A percentile compares a stretch with the other conserved stretches of the same genome.
Evolutionary conservation across 2,113 vertebrate species (phyloP).

Genomic region (Epinephelus lanceolatus): DNA sequence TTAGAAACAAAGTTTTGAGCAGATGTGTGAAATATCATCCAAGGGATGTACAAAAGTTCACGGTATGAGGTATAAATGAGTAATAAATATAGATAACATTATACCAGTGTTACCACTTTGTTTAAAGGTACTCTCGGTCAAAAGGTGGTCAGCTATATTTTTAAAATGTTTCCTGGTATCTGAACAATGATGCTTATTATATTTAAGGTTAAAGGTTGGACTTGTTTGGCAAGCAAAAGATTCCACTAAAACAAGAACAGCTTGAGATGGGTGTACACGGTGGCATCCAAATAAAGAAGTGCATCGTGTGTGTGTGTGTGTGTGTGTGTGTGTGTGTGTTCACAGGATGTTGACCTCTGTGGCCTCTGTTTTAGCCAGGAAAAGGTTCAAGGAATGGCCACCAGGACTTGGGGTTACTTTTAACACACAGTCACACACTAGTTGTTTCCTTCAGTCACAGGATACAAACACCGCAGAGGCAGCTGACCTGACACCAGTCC

Average conservation of each 20-base stretch:
- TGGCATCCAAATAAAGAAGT: background rate
- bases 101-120: background rate
- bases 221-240: slow-evolving; percentile 10
- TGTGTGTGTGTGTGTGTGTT: background rate
- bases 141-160: background rate
- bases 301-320: background rate
- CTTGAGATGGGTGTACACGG: background rate
- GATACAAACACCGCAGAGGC: slow-evolving; percentile 15
- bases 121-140: background rate
- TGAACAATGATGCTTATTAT: slow-evolving; percentile 15
- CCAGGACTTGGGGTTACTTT: slow-evolving; percentile 43
- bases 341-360: slow-evolving; percentile 49
- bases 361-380: slow-evolving; percentile 45
- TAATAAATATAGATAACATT: background rate
- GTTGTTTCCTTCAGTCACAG: slow-evolving; percentile 28
- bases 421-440: slow-evolving; percentile 1
- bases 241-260: background rate
- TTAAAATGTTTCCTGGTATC: slow-evolving; percentile 8
- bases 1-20: too few species aligned
- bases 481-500: background rate
- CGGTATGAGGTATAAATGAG: too few species aligned
- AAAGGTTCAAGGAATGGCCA: slow-evolving; percentile 48
- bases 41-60: too few species aligned
- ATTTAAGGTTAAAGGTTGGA: slow-evolving; percentile 32
- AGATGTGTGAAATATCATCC: too few species aligned